Evolutionary conservation across 1,140 invertebrate species (phyloP).

Genomic region (Goniozus legneri): DNA sequence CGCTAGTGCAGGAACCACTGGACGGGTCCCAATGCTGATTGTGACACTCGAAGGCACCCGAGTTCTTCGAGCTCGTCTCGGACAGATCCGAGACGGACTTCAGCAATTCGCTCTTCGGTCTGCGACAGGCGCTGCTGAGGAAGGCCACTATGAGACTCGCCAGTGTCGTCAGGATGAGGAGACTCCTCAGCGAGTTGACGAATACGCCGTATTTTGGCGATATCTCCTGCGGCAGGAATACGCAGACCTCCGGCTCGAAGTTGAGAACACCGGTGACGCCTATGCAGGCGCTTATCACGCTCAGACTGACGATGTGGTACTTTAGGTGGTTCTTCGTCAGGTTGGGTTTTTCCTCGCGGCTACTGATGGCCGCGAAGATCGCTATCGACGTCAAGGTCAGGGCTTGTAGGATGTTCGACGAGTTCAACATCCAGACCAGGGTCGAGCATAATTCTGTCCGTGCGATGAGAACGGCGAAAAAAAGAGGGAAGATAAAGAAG

Average conservation of each 20-base stretch:
- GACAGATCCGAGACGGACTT: conserved; percentile 46
- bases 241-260: conserved; percentile 47
- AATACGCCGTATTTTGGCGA: conserved; percentile 55
- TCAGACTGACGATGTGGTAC: conserved; percentile 57
- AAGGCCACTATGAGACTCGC: conserved; percentile 31
- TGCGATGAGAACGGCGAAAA: no score
- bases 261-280: conserved; percentile 49
- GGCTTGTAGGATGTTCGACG: conserved; percentile 57
- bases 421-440: conserved; percentile 54
- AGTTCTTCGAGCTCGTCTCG: conserved; percentile 46
- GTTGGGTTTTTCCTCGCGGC: conserved; percentile 34
- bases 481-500: no score
- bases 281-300: conserved; percentile 53
- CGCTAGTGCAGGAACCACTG: conserved; percentile 43
- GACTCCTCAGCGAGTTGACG: conserved; percentile 48
- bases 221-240: conserved; percentile 51
- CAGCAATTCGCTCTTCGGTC: conserved; percentile 40
- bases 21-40: conserved; percentile 45
- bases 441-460: conserved; percentile 50
- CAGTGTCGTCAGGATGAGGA: conserved; percentile 41
- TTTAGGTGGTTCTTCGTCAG: conserved; percentile 56
- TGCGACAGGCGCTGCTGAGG: conserved; percentile 35
- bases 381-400: conserved; percentile 56
- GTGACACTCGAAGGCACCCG: conserved; percentile 43
- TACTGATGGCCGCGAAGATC: conserved; percentile 52